phyloP scores from a whole-genome alignment of 1,140 invertebrate species.

The Cylas formicarius region DNA sequence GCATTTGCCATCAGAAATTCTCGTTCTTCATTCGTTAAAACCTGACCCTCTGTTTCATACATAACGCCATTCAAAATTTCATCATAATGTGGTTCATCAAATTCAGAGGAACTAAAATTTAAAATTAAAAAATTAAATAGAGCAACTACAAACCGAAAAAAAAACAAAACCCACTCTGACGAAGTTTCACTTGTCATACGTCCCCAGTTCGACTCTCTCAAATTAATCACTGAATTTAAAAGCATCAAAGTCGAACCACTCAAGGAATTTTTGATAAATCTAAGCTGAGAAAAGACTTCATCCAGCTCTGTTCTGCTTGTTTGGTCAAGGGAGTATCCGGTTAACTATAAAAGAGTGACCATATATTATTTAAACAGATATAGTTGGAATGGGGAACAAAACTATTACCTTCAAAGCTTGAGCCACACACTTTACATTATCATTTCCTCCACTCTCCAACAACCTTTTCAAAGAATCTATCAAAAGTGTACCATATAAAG shows the following conservation, averaged over 20 bases:
- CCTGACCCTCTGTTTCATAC: conserved; percentile 46
- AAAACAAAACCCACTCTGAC: neutral
- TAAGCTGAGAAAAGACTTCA: conserved; percentile 30
- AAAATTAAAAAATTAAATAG: neutral
- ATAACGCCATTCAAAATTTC: conserved; percentile 34
- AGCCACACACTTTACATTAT: conserved; percentile 49
- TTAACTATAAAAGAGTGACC: conserved; percentile 28
- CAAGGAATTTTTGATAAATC: conserved; percentile 17
- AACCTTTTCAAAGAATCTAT: conserved; percentile 32
- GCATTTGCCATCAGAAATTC: conserved; percentile 40
- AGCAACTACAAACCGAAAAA: neutral
- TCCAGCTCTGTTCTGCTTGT: conserved; percentile 32
- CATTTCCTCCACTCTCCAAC: conserved; percentile 28
- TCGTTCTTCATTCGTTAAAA: conserved; percentile 46
- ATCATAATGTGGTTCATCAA: conserved; percentile 20
- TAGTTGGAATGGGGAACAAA: neutral
- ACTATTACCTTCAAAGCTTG: conserved; percentile 46
- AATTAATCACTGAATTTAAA: conserved; percentile 30
- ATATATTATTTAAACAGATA: conserved; percentile 3
- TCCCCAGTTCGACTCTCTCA: conserved; percentile 34
- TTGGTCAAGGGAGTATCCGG: conserved; percentile 34
- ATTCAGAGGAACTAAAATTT: conserved; percentile 11
- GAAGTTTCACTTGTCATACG: conserved; percentile 4
- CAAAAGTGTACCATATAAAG: conserved; percentile 31
- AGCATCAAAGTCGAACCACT: conserved; percentile 24